Base-by-base conservation (phyloP, 2,113 vertebrate genomes). In the Barnardius zonarius region DNA sequence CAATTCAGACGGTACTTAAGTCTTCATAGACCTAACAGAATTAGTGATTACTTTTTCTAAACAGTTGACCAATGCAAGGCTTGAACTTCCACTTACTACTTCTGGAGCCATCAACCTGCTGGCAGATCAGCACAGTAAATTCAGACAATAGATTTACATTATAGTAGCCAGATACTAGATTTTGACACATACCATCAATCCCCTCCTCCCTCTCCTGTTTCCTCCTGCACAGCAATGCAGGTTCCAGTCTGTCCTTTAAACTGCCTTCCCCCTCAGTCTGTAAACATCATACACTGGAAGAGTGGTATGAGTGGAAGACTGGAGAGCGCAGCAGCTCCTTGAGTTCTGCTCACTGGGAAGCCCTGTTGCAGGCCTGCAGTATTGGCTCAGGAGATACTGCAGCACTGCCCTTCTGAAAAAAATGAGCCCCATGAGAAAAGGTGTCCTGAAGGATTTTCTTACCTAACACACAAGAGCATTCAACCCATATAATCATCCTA, bases 241-340 rank as follows among this genome's bases (percentile, higher is more conserved):
- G 48, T 31, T 82, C 48, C 44, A 39, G 16, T 48, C 37, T 66
- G 35, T 27, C 68, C 44, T 61, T 78, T 37, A 11, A 78, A 59
- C 35, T 49, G 12, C 11, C 74, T 24, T 17, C 30, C 15, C 8
- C 1, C 20, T 4, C 18, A 17, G 23, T 39, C 52, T 39, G 51
- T 22, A 35, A 82, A n/a, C 9, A 57, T 25, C 64, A 57, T 33
- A 7, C 1, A 12, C 59, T 35, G 27, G 9, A 67, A 68, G 39
- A 52, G 10, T 75, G 46, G 23, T 0, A 0, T 0, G 4, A 20
- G 17, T 30, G 8, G 23, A 62, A 17, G 5, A 43, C n/a, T 62
- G 6, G 5, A 12, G 18, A 63, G 39, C 30, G 46, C 57, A 66
- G 30, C 3, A 1, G 30, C 19, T 46, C 72, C 79, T 49, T 41